phyloP scores from a whole-genome alignment of 2,888 invertebrate species.

The Drosophila dives region DNA sequence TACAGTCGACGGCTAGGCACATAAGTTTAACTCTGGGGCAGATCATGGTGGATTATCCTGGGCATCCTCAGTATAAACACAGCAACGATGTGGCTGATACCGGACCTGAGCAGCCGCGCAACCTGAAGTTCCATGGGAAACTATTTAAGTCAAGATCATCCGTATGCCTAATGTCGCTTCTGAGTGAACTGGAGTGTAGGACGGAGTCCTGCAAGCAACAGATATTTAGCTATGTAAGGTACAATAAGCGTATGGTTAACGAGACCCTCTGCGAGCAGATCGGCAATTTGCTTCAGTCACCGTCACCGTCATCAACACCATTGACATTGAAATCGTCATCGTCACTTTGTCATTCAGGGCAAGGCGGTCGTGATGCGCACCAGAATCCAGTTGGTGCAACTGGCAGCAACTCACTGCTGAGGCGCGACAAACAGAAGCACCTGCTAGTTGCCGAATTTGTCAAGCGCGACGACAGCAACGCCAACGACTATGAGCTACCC shows the following conservation, averaged over 20 bases:
- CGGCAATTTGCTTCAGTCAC: constrained; percentile 35
- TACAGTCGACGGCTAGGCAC: not conserved
- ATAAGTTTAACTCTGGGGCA: constrained; percentile 18
- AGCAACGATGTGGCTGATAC: not conserved
- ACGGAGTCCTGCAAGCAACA: constrained; percentile 60
- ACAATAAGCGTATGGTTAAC: constrained; percentile 46
- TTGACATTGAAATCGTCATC: not conserved
- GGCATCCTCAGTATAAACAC: constrained; percentile 13
- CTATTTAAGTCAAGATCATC: constrained; percentile 6
- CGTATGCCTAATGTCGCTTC: constrained; percentile 50
- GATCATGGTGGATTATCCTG: constrained; percentile 26
- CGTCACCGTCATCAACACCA: not conserved
- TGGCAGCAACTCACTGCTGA: constrained; percentile 3
- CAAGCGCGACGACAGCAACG: constrained; percentile 59
- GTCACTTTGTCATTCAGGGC: constrained; percentile 1
- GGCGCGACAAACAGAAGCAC: constrained; percentile 42
- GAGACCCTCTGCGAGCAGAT: constrained; percentile 44
- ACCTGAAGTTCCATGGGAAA: not conserved
- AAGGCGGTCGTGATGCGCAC: constrained; percentile 17
- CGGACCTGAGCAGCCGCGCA: not conserved
- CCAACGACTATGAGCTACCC: constrained; percentile 55
- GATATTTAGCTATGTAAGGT: constrained; percentile 47
- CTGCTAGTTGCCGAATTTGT: constrained; percentile 56
- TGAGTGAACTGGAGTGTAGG: constrained; percentile 50
- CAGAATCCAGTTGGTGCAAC: not conserved